Base-by-base conservation (phyloP, 2,888 invertebrate genomes). In the Anthoptus insignis region DNA sequence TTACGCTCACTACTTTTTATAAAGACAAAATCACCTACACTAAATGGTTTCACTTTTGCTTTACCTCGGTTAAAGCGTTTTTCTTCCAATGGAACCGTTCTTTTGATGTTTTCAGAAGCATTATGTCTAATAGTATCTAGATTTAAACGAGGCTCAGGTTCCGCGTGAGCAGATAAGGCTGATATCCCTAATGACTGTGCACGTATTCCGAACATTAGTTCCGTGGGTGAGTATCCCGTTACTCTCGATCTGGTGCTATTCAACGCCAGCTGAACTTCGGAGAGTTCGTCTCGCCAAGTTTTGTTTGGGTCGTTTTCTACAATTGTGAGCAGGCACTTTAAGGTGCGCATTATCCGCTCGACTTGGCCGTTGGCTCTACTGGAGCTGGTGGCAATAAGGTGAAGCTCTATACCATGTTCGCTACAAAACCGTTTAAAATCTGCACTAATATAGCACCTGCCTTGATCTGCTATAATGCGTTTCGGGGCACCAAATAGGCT, bases 361-460 rank as follows among this genome's bases (percentile, higher is more conserved):
- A 73, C 73, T 49, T 76, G 72, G 1, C 72, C 75, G 45, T 75
- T 75, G 5, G 70, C 73, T n/a, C 74, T 64, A 47, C 65, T 63
- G 11, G 73, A 49, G 2, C 77, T 76, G 0, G 75, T 75, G 1
- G 78, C 76, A 0, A 79, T 76, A 1, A 75, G 39, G 14, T 77
- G 76, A 0, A 77, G 57, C 4, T 72, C 67, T 13, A 74, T 75
- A 3, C 60, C 60, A 22, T 68, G 42, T 0, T 61, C 54, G 3
- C 1, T 19, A 29, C 69, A 72, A 65, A 70, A 67, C 0, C 29
- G 5, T 47, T 53, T 63, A 54, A 71, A 69, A 2, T 71, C 64
- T 0, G 53, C 9, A 16, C 63, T 69, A 9, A 47, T 42, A 13
- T 54, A 77, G 11, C 72, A 72, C 6, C 73, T 37, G 0, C 72